A percentile compares a stretch with the other conserved stretches of the same genome.
Evolutionary conservation across 2,113 vertebrate genomes (phyloP).

Genomic region (Chrysochloris asiatica): DNA sequence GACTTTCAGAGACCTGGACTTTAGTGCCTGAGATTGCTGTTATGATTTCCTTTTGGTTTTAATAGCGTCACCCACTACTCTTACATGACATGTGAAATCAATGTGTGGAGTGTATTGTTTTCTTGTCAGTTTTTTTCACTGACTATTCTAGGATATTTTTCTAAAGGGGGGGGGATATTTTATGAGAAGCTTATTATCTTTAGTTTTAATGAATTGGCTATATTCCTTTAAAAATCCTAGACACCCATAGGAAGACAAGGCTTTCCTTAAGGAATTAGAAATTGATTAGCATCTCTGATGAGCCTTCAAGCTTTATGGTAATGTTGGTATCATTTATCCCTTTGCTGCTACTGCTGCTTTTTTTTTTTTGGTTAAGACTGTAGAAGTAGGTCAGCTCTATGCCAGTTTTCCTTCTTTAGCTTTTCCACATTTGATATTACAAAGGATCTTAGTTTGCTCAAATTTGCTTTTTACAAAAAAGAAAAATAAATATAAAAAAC

Average conservation of each 20-base stretch:
- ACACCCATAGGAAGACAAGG: slow-evolving; percentile 14
- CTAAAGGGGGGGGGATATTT: not conserved
- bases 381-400: not conserved
- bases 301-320: slow-evolving; percentile 26
- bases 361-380: slow-evolving; percentile 38
- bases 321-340: not conserved
- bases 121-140: not conserved
- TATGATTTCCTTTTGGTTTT: not conserved
- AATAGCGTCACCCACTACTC: not conserved
- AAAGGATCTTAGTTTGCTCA: slow-evolving; percentile 34
- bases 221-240: not conserved
- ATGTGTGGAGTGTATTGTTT: too few species aligned
- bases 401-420: slow-evolving; percentile 27
- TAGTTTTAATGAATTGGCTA: not conserved
- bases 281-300: slow-evolving; percentile 40
- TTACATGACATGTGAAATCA: not conserved
- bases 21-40: not conserved
- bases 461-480: not conserved
- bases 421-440: slow-evolving; percentile 43
- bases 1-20: not conserved
- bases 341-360: not conserved
- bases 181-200: slow-evolving; percentile 11
- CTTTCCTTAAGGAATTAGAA: slow-evolving; percentile 56
- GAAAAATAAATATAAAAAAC: slow-evolving; percentile 28
- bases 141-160: not conserved